phyloP scores from a whole-genome alignment of 2,113 vertebrate species.

The Scolopax mira region DNA sequence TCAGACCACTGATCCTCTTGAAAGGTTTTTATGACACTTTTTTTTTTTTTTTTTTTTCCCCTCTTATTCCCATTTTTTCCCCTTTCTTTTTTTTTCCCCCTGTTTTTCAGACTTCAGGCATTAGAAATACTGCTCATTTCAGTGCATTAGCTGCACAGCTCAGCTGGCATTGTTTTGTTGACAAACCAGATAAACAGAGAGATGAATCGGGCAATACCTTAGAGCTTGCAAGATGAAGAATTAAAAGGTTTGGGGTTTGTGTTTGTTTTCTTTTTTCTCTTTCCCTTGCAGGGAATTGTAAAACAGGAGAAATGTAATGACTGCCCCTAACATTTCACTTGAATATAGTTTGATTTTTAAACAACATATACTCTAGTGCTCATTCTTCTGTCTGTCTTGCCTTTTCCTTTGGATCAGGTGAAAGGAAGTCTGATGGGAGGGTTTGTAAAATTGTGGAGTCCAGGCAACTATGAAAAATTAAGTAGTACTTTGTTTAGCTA shows the following conservation, averaged over 20 bases:
- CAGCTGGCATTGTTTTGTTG: neutral
- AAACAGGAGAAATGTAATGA: neutral
- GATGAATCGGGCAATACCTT: neutral
- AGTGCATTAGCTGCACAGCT: neutral
- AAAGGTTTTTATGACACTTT: neutral
- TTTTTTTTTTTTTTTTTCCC: too few species aligned
- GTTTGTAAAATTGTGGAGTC: neutral
- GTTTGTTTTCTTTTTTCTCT: neutral
- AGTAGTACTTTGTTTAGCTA: neutral
- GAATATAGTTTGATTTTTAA: neutral
- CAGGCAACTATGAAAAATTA: neutral
- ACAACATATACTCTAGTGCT: neutral
- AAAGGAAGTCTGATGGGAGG: neutral
- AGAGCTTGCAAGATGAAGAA: neutral
- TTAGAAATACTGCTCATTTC: neutral
- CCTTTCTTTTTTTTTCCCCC: accelerated
- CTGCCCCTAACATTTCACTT: neutral
- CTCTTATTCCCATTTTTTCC: too few species aligned
- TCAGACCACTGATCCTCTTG: neutral
- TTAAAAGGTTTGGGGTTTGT: neutral
- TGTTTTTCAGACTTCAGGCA: neutral
- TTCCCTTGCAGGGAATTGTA: neutral
- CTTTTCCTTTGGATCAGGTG: neutral
- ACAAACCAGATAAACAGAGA: neutral
- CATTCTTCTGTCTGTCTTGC: neutral